These are phyloP conservation scores for Amniataba percoides DNA, from an alignment of 2,797 vertebrate species.

Conservation along the genomic window DNA sequence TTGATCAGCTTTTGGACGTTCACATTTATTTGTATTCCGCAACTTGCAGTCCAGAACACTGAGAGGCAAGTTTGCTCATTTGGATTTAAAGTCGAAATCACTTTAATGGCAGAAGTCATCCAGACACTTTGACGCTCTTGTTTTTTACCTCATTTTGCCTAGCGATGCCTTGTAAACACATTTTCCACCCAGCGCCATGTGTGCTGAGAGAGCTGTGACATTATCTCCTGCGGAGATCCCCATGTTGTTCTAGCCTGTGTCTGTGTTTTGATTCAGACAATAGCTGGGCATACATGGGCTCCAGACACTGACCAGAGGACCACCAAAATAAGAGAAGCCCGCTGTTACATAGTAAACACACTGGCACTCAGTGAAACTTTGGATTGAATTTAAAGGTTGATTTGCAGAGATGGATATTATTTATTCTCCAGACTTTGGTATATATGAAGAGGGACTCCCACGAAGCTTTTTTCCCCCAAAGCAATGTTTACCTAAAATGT, in stretches of 20 bases:
- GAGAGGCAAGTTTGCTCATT: conserved; percentile 58
- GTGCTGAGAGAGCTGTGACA: conserved; percentile 80
- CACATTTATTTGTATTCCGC: conserved; percentile 41
- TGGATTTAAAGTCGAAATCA: conserved; percentile 42
- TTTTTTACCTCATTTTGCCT: conserved; percentile 47
- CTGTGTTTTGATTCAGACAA: conserved; percentile 87
- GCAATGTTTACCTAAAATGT: conserved; percentile 12
- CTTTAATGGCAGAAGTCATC: conserved; percentile 35
- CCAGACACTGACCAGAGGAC: conserved; percentile 77
- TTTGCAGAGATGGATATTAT: conserved; percentile 27
- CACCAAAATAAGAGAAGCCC: conserved; percentile 75
- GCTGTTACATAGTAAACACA: conserved; percentile 66
- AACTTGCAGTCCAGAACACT: conserved; percentile 60
- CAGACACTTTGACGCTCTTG: conserved; percentile 31
- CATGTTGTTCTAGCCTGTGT: conserved; percentile 83
- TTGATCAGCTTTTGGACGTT: conserved; percentile 54
- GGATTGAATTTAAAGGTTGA: conserved; percentile 28
- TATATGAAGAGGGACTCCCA: conserved; percentile 13
- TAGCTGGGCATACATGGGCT: conserved; percentile 76
- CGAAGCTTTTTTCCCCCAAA: conserved; percentile 18
- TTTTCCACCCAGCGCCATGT: conserved; percentile 64
- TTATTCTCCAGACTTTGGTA: conserved; percentile 18
- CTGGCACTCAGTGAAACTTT: conserved; percentile 46
- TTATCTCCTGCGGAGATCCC: conserved; percentile 78
- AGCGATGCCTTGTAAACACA: conserved; percentile 72